Evolutionary conservation across 2,888 invertebrate species (phyloP), one percentile per base, ranked within the genome.

Genomic region (Leucophenga maculata): DNA sequence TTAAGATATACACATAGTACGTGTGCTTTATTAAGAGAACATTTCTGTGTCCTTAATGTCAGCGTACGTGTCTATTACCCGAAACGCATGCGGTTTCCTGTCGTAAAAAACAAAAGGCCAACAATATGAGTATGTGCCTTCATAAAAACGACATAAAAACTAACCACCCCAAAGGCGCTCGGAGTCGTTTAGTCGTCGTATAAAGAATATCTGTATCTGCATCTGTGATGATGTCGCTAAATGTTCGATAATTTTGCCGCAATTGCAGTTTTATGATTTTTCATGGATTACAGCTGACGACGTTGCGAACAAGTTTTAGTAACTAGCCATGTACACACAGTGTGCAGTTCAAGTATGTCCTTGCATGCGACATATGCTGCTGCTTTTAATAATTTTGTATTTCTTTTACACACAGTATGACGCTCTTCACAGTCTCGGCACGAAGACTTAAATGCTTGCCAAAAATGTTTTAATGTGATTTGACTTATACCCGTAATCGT

Each of bases 181-280:
- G 18, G 20, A 57, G 8, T 9, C 60, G 11, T 16, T 31, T 9
- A 60, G n/a, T n/a, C n/a, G n/a, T 16, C 11, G 22, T 8, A 13
- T 11, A 11, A 11, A 39, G 39, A 26, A 26, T 26, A 26, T 26
- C 26, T 39, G 39, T 39, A 39, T 11, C 9, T 11, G 39, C 11
- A 39, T 39, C 39, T 39, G 9, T 39, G 39, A 39, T 39, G 39
- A 39, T 39, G 39, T 78, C 70, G 77, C 81, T 80, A 79, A 80
- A 82, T 80, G 82, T 79, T 82, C 82, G 80, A 80, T 82, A 82
- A 80, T 82, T 80, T 74, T 80, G 80, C 77, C 80, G 72, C 80
- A 80, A 80, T 82, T 80, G 80, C 80, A 76, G 74, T 80, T 80
- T 80, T 80, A 80, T 80, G 79, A 75, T 75, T 75, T 79, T 82